phyloP scores from a whole-genome alignment of 2,888 invertebrate species.

The Terebella lapidaria region DNA sequence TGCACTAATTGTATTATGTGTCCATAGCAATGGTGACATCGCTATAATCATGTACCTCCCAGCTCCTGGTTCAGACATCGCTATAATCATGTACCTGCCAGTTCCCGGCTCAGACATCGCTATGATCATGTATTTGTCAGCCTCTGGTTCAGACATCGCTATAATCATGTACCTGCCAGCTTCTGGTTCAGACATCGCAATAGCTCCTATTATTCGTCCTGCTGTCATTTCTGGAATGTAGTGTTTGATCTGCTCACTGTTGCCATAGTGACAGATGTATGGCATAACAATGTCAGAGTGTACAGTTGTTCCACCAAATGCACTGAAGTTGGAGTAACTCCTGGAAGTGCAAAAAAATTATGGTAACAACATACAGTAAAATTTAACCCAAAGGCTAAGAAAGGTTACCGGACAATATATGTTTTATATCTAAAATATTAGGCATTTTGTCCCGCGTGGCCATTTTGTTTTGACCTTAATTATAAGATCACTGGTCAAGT shows the following conservation, averaged over 20 bases:
- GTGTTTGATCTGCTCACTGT: slow-evolving; percentile 46
- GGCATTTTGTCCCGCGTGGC: too few species aligned
- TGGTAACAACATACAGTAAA: not conserved
- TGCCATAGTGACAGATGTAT: slow-evolving; percentile 53
- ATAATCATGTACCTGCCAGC: slow-evolving; percentile 50
- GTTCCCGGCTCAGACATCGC: too few species aligned
- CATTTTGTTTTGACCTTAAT: not conserved
- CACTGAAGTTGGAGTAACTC: slow-evolving; percentile 49
- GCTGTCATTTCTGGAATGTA: slow-evolving; percentile 52
- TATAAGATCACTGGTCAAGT: too few species aligned
- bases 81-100: too few species aligned
- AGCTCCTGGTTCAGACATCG: too few species aligned
- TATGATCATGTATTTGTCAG: slow-evolving; percentile 47
- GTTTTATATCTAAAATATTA: too few species aligned
- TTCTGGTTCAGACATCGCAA: slow-evolving; percentile 56
- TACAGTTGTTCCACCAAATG: slow-evolving; percentile 53
- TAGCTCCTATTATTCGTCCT: slow-evolving; percentile 53
- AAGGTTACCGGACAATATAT: too few species aligned
- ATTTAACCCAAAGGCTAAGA: too few species aligned
- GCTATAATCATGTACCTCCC: too few species aligned
- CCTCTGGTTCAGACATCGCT: slow-evolving; percentile 47
- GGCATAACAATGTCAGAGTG: slow-evolving; percentile 56
- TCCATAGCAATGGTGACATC: too few species aligned
- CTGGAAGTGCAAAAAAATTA: slow-evolving; percentile 25
- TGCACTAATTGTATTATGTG: too few species aligned